Evolutionary conservation across 2,797 vertebrate genomes (phyloP).

Genomic region (Arctocebus calabarensis): DNA sequence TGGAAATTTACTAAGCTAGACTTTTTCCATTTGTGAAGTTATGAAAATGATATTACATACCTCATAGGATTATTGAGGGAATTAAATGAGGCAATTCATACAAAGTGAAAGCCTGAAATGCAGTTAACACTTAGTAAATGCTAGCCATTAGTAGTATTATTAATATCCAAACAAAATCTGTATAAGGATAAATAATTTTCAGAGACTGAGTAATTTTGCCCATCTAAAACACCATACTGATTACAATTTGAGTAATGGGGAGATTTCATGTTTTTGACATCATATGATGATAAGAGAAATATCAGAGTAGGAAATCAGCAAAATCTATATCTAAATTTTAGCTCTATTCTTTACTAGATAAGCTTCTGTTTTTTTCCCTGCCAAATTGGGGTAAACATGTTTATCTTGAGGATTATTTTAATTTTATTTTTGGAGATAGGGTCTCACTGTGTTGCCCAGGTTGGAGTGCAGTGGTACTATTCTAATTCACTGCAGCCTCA

Average conservation of each 20-base stretch:
- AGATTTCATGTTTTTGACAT: slow-evolving; percentile 1
- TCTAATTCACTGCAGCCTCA: not conserved
- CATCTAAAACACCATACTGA: not conserved
- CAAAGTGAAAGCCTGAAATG: slow-evolving; percentile 51
- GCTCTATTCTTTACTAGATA: not conserved
- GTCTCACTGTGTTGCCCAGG: not conserved
- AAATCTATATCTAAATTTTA: not conserved
- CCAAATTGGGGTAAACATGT: not conserved
- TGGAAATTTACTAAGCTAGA: slow-evolving; percentile 48
- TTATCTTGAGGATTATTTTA: not conserved
- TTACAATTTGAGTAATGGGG: not conserved
- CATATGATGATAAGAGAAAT: not conserved
- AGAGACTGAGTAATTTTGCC: slow-evolving; percentile 21
- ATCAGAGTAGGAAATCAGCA: not conserved
- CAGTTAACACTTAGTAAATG: slow-evolving; percentile 44
- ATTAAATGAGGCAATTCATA: slow-evolving; percentile 60
- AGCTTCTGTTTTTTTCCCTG: not conserved
- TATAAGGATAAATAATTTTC: slow-evolving; percentile 35
- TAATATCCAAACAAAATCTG: slow-evolving; percentile 49
- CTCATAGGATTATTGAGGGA: slow-evolving; percentile 54
- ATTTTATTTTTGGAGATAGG: not conserved
- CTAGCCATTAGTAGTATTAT: slow-evolving; percentile 15
- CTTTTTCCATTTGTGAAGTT: slow-evolving; percentile 31
- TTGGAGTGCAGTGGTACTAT: not conserved
- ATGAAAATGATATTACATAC: slow-evolving; percentile 54